Conservation (phyloP, 2,888 invertebrate genomes). For the Mycalesis mineus region DNA sequence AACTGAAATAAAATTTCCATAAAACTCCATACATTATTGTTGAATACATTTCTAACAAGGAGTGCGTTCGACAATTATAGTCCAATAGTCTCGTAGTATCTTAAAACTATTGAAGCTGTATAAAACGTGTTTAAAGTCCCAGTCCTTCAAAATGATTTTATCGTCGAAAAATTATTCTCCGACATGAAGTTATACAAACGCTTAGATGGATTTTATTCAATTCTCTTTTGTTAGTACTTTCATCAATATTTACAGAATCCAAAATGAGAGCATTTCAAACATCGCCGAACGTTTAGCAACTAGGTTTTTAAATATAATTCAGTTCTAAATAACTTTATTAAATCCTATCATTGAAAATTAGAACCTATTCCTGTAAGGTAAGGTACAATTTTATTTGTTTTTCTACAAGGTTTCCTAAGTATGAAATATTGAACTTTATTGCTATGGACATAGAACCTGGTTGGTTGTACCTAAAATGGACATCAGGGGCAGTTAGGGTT, state of each 20-base stretch:
- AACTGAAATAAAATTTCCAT: no score
- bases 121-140: no score
- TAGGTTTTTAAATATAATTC: conserved; percentile 19
- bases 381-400: background rate
- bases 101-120: no score
- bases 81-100: no score
- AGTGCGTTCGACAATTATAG: no score
- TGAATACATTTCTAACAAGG: no score
- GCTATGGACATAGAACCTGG: conserved; percentile 2
- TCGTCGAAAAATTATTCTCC: no score
- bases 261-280: conserved; percentile 10
- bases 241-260: background rate
- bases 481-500: background rate
- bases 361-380: background rate
- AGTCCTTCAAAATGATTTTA: no score
- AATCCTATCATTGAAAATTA: background rate
- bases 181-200: no score
- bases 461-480: conserved; percentile 1
- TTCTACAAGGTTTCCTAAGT: background rate
- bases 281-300: conserved; percentile 13
- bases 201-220: no score
- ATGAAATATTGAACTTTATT: conserved; percentile 14
- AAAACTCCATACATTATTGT: no score
- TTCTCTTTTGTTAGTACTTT: background rate
- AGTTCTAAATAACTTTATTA: conserved; percentile 17